Evolutionary conservation across 2,888 invertebrate genomes (phyloP), one percentile per base, ranked within the genome.

Genomic region (Resseliella maxima): DNA sequence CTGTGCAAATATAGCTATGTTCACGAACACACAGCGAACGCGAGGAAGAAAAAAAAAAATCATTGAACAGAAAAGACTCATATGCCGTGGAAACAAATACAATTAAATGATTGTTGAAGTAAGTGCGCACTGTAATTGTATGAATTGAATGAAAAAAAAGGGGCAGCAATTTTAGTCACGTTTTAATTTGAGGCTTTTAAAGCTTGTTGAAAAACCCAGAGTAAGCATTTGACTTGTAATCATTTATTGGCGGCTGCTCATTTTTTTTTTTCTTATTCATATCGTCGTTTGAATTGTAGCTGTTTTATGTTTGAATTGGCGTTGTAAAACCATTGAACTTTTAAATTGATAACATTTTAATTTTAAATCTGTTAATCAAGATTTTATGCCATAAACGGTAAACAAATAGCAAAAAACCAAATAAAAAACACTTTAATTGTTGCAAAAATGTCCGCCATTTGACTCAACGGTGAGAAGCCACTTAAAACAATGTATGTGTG

Each of bases 1-100:
- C 72, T 31, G 72, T 72, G 31, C 35, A 72, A 72, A 72, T 35
- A 72, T 18, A 72, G 72, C 72, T 72, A 72, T 72, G 31, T 31
- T 31, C 35, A 15, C 15, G 12, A 12, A 72, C 15, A 72, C 72
- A 31, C 72, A 72, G 6, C 8, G 12, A n/a, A 50, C 46, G 12
- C 12, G 5, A 12, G 41, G 5, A 12, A 8, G 41, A 12, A 41
- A 12, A 41, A 41, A 21, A 59, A 59, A 59, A 59, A 59, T 12
- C 24, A 50, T 18, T 3, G 12, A n/a, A 27, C 24, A 27, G 24
- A 24, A n/a, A 50, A 50, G 15, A 6, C 10, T 8, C 41, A 41
- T 8, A 41, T 41, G 50, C 5, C 10, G 31, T 72, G 72, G 59
- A 27, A 72, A 27, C 35, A 27, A 72, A 72, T 31, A 72, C 18